phyloP scores from a whole-genome alignment of 2,113 vertebrate species.

The Sylvietta virens region DNA sequence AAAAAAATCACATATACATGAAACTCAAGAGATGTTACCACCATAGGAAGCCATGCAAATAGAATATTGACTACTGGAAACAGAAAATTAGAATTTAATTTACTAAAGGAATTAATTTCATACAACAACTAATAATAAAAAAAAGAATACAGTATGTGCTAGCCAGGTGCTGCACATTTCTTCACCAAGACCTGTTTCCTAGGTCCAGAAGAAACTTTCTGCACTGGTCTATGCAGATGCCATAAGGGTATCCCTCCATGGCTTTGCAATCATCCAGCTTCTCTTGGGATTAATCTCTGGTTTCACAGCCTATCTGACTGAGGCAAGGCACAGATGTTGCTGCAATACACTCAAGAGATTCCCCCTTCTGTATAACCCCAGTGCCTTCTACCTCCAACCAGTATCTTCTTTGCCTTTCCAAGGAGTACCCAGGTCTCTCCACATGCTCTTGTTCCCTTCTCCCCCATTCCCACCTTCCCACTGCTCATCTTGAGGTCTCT shows the following conservation, averaged over 20 bases:
- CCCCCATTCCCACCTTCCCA: background rate
- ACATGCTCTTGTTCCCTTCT: rapidly evolving
- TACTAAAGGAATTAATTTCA: background rate
- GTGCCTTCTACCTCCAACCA: background rate
- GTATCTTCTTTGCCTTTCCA: background rate
- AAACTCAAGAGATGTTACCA: background rate
- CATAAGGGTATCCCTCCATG: background rate
- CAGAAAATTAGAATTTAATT: background rate
- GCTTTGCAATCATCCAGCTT: background rate
- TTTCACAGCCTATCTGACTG: background rate
- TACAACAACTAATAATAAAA: background rate
- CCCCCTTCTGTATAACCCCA: background rate
- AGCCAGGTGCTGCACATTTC: background rate
- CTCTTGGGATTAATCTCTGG: background rate
- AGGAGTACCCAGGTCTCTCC: background rate
- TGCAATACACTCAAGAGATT: background rate
- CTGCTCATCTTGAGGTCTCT: background rate
- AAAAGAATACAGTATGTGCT: background rate
- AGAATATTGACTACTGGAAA: background rate
- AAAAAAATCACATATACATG: background rate
- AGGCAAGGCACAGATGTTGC: background rate
- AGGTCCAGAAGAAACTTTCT: background rate
- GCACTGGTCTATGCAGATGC: background rate
- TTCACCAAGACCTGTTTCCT: background rate
- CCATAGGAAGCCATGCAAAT: background rate